Evolutionary conservation across 1,140 invertebrate species (phyloP).

Genomic region (Drosophila sp.): DNA sequence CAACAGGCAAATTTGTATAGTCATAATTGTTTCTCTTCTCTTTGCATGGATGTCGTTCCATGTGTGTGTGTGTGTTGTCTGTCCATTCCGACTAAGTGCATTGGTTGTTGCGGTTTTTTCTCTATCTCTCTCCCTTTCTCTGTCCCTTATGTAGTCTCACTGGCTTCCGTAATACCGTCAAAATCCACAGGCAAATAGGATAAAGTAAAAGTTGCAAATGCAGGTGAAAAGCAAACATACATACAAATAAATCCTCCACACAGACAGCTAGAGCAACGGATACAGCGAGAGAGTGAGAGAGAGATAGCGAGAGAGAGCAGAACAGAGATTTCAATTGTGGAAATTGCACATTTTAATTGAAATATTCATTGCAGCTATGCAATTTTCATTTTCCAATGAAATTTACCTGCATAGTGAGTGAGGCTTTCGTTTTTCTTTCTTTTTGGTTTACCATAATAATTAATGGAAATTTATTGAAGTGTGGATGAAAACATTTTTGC

Average conservation of each 20-base stretch:
- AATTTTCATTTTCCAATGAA: conserved; percentile 11
- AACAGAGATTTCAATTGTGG: conserved; percentile 30
- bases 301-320: neutral
- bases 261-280: neutral
- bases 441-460: conserved; percentile 8
- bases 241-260: conserved; percentile 21
- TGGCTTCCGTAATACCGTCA: conserved; percentile 34
- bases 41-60: neutral
- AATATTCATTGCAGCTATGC: conserved; percentile 38
- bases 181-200: conserved; percentile 62
- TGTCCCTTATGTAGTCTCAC: conserved; percentile 9
- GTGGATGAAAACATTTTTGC: neutral
- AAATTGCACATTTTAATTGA: conserved; percentile 48
- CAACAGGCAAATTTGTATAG: conserved; percentile 60
- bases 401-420: conserved; percentile 5
- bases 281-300: neutral
- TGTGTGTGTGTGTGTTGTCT: conserved; percentile 1
- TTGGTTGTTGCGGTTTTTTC: conserved; percentile 54
- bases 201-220: conserved; percentile 49
- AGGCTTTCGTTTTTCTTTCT: neutral
- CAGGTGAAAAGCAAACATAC: conserved; percentile 57
- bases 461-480: conserved; percentile 14
- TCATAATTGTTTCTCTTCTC: conserved; percentile 52
- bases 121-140: conserved; percentile 16
- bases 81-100: conserved; percentile 44